Conservation (phyloP, 2,113 vertebrate species). For the Coracopsis vasa region DNA sequence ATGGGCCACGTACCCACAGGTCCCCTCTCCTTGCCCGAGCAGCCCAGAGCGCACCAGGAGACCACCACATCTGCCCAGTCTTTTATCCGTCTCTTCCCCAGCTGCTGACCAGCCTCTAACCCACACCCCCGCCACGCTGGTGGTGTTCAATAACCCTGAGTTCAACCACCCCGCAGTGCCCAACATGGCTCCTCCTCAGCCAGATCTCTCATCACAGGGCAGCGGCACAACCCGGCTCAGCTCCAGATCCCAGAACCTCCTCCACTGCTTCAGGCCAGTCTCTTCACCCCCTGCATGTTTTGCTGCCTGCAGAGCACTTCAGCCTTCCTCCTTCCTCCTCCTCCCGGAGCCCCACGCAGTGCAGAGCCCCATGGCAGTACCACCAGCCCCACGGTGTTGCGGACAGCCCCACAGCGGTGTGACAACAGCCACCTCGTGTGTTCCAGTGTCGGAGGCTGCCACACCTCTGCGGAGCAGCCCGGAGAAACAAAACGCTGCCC, state of each 20-base stretch:
- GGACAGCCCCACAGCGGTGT: rapidly evolving
- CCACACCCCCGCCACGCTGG: rapidly evolving
- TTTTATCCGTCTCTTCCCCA: neutral
- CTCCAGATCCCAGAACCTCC: rapidly evolving
- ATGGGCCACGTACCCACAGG: neutral
- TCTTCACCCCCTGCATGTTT: rapidly evolving
- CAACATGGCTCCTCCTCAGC: rapidly evolving
- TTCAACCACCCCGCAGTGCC: rapidly evolving
- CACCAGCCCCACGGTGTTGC: neutral
- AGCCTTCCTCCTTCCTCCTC: neutral
- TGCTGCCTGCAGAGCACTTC: neutral
- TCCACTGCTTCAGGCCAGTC: neutral
- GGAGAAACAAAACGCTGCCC: neutral
- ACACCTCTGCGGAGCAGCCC: neutral
- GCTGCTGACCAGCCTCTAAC: neutral
- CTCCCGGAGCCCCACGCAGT: neutral
- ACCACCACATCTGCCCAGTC: neutral
- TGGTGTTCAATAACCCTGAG: neutral
- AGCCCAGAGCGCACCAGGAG: neutral
- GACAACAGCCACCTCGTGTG: neutral
- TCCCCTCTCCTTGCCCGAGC: neutral
- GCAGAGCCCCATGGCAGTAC: neutral
- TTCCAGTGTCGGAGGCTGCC: neutral
- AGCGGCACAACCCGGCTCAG: rapidly evolving
- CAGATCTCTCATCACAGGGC: rapidly evolving